These are phyloP conservation scores for Eulemur coronatus DNA, from an alignment of 2,797 vertebrate species.

Conservation along the genomic window DNA sequence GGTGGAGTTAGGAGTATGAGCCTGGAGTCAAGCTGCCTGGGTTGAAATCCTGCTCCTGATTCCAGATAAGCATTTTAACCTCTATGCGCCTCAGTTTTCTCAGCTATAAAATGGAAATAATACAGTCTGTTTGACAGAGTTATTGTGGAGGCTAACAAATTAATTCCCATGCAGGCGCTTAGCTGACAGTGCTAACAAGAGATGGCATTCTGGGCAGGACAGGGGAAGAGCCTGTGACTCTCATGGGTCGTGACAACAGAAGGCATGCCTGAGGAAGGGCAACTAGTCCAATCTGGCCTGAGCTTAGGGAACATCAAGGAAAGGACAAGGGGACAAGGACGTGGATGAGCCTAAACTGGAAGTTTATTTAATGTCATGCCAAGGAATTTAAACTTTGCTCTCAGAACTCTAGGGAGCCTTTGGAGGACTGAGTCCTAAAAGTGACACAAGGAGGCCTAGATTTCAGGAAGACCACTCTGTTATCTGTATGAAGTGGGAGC, in stretches of 20 bases:
- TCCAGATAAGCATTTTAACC: not conserved
- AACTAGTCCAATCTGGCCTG: not conserved
- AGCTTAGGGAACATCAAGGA: not conserved
- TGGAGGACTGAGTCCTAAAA: not conserved
- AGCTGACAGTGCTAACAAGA: not conserved
- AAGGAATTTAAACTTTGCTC: not conserved
- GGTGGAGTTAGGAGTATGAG: too few relatives aligned
- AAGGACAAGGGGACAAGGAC: not conserved
- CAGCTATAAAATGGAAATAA: not conserved
- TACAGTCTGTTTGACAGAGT: not conserved
- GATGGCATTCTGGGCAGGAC: not conserved
- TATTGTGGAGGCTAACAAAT: not conserved
- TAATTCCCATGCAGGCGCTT: not conserved
- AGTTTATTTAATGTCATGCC: not conserved
- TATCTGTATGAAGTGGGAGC: not conserved
- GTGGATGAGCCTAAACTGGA: not conserved
- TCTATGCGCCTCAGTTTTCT: not conserved
- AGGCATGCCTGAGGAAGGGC: not conserved
- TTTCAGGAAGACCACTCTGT: not conserved
- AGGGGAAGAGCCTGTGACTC: not conserved
- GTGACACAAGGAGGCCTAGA: not conserved
- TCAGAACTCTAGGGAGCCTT: not conserved
- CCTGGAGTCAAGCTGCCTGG: not conserved
- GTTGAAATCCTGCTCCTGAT: not conserved
- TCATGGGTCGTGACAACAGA: not conserved